Evolutionary conservation across 1,140 invertebrate genomes (phyloP).

Genomic region (Berghia stephanieae): DNA sequence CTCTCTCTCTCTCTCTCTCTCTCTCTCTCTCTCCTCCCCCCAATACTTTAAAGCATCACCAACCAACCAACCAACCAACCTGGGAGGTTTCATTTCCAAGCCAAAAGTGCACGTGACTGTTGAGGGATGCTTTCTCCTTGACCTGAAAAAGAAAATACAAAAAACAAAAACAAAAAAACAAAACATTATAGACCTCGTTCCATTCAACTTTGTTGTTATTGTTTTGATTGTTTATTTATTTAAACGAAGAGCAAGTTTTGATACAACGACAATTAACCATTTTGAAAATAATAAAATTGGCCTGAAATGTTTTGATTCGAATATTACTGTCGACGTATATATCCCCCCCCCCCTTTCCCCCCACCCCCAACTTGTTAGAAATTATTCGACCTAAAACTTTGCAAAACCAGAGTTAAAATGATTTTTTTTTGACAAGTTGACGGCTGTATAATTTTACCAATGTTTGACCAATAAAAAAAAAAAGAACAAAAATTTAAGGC

Average conservation of each 20-base stretch:
- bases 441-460: too few relatives aligned
- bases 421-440: too few relatives aligned
- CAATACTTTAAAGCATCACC: neutral
- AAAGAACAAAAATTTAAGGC: too few relatives aligned
- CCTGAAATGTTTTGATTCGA: neutral
- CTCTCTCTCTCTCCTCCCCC: neutral
- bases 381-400: too few relatives aligned
- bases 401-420: too few relatives aligned
- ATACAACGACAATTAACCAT: neutral
- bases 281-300: neutral
- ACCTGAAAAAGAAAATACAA: conserved; percentile 48
- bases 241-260: neutral
- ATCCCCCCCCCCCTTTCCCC: too few relatives aligned
- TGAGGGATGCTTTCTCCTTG: conserved; percentile 66
- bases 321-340: neutral
- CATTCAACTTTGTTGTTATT: neutral
- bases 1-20: neutral
- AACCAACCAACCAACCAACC: conserved; percentile 61
- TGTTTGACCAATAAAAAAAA: too few relatives aligned
- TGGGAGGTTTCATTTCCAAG: conserved; percentile 80
- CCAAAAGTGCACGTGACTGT: conserved; percentile 93
- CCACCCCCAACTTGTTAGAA: too few relatives aligned
- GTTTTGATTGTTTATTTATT: neutral
- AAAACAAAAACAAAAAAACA: too few relatives aligned
- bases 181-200: neutral